A percentile compares a stretch with the other conserved stretches of the same genome.
Conservation (phyloP, 1,140 invertebrate species). For the Ooceraea biroi region DNA sequence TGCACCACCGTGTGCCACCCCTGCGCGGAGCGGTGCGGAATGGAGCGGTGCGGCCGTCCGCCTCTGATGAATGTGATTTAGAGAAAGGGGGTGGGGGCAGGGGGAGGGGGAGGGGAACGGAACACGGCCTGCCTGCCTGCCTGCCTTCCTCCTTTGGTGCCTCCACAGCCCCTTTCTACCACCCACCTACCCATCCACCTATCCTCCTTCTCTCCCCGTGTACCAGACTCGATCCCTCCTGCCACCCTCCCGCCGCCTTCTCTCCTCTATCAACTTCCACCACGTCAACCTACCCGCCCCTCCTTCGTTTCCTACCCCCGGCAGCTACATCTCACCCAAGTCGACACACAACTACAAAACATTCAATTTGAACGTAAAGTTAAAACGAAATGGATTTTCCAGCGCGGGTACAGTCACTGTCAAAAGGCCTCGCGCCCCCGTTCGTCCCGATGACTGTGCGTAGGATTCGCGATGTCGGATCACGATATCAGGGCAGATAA, state of each 20-base stretch:
- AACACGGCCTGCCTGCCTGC: constrained; percentile 50
- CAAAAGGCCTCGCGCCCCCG: constrained; percentile 50
- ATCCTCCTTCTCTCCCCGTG: constrained; percentile 34
- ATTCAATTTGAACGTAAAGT: constrained; percentile 84
- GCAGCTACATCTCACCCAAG: constrained; percentile 61
- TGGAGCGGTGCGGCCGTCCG: constrained; percentile 49
- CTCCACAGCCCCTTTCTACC: constrained; percentile 41
- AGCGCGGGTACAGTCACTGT: constrained; percentile 74
- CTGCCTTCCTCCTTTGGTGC: constrained; percentile 47
- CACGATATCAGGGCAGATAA: neutral
- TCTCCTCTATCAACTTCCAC: constrained; percentile 47
- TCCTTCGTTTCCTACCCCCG: constrained; percentile 51
- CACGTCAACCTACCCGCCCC: constrained; percentile 44
- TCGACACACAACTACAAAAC: constrained; percentile 82
- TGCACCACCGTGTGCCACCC: constrained; percentile 55
- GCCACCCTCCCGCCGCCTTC: constrained; percentile 35
- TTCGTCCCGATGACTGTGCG: neutral
- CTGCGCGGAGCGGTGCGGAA: constrained; percentile 28
- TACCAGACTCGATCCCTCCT: constrained; percentile 41
- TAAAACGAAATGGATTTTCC: constrained; percentile 85
- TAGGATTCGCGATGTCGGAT: neutral
- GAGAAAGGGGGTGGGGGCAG: constrained; percentile 66
- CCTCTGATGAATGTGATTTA: constrained; percentile 84
- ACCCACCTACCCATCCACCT: constrained; percentile 12
- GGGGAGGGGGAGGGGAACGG: constrained; percentile 53